A percentile compares a stretch with the other conserved stretches of the same genome.
phyloP scores from a whole-genome alignment of 2,113 vertebrate genomes.

The Corythaeola cristata region DNA sequence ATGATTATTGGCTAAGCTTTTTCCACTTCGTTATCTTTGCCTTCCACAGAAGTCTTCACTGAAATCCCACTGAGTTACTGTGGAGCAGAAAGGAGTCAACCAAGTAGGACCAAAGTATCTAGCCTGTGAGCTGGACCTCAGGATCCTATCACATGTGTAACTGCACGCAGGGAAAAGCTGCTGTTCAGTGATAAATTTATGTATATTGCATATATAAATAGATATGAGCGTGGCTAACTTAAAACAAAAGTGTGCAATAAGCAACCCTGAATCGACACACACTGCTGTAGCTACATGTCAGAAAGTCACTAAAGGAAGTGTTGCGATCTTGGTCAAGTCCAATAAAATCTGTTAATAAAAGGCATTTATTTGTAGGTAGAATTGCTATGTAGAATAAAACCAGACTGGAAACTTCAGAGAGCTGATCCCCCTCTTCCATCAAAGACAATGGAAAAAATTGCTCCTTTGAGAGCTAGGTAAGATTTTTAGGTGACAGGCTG shows the following conservation, averaged over 20 bases:
- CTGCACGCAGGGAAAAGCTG: background rate
- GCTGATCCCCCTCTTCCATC: background rate
- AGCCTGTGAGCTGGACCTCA: background rate
- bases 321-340: background rate
- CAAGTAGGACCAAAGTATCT: background rate
- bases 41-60: background rate
- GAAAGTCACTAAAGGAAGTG: background rate
- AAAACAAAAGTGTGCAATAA: background rate
- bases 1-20: background rate
- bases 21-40: background rate
- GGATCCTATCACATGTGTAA: background rate
- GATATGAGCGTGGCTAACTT: background rate
- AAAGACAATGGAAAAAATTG: background rate
- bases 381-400: background rate
- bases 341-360: background rate
- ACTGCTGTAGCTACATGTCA: background rate
- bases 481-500: background rate
- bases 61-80: background rate
- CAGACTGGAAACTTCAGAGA: background rate
- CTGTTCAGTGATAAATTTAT: rapidly evolving
- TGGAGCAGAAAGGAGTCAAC: background rate
- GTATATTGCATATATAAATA: background rate
- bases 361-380: background rate
- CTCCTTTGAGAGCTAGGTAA: background rate
- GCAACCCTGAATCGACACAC: background rate